A percentile compares a stretch with the other conserved stretches of the same genome.
Evolutionary conservation across 2,113 vertebrate species (phyloP).

Genomic region (Myiagra hebetior): DNA sequence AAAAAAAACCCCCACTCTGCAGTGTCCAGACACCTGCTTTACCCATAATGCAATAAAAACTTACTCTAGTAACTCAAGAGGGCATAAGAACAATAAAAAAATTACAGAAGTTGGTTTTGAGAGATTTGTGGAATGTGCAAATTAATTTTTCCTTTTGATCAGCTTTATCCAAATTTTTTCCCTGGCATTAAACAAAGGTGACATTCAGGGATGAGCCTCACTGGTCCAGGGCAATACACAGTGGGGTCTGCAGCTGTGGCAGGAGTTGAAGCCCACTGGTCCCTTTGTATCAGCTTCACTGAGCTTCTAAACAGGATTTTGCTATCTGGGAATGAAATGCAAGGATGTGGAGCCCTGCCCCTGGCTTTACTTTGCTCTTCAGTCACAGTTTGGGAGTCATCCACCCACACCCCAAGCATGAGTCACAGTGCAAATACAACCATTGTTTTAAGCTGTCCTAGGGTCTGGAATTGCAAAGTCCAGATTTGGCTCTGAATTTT

Average conservation of each 20-base stretch:
- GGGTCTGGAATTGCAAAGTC: neutral
- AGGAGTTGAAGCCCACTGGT: neutral
- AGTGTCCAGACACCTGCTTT: neutral
- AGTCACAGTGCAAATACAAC: neutral
- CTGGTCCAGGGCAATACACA: neutral
- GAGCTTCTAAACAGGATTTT: neutral
- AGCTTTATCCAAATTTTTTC: neutral
- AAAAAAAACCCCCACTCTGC: neutral
- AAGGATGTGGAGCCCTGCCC: neutral
- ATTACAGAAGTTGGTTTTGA: neutral
- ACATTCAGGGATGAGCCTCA: neutral
- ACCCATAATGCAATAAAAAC: neutral
- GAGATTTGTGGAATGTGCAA: neutral
- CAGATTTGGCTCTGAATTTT: neutral
- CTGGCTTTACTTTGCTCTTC: neutral
- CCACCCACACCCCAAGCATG: neutral
- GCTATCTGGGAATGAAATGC: neutral
- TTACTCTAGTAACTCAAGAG: neutral
- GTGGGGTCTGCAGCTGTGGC: neutral
- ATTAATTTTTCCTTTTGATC: neutral
- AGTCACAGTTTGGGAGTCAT: neutral
- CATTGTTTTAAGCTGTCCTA: neutral
- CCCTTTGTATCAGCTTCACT: neutral
- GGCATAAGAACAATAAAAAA: neutral
- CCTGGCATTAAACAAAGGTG: neutral